Evolutionary conservation across 2,797 vertebrate species (phyloP).

Genomic region (Sebastes paucispinis): DNA sequence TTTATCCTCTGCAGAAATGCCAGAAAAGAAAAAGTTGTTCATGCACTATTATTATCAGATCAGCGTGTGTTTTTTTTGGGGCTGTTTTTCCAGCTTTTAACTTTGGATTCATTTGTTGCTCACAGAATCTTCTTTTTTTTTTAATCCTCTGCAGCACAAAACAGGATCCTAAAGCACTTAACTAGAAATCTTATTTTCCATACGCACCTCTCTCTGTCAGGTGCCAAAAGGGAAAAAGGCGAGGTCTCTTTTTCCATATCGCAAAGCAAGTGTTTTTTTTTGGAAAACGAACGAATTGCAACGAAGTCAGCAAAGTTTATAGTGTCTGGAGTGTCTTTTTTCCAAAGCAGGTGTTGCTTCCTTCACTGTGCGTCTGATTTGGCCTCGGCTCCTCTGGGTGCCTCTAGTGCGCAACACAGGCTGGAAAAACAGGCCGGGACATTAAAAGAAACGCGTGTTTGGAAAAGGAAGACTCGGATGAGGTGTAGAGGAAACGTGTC

Average conservation of each 20-base stretch:
- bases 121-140: constrained; percentile 31
- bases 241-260: constrained; percentile 78
- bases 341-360: constrained; percentile 85
- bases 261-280: constrained; percentile 77
- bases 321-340: constrained; percentile 80
- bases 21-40: neutral
- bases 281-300: constrained; percentile 68
- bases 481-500: constrained; percentile 94
- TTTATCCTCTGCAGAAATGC: constrained; percentile 17
- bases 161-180: constrained; percentile 75
- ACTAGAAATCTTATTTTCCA: constrained; percentile 79
- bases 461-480: constrained; percentile 94
- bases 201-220: constrained; percentile 63
- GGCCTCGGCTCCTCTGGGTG: constrained; percentile 81
- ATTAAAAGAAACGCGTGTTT: constrained; percentile 95
- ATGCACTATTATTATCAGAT: neutral
- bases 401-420: constrained; percentile 82
- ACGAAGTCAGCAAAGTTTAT: constrained; percentile 78
- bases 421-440: constrained; percentile 94
- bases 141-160: constrained; percentile 52
- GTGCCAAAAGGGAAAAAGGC: constrained; percentile 79
- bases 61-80: neutral
- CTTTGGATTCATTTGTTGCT: constrained; percentile 38
- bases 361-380: constrained; percentile 66
- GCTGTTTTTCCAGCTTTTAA: neutral